Conservation (phyloP, 2,888 invertebrate genomes). For the Ormyrus rosae region DNA sequence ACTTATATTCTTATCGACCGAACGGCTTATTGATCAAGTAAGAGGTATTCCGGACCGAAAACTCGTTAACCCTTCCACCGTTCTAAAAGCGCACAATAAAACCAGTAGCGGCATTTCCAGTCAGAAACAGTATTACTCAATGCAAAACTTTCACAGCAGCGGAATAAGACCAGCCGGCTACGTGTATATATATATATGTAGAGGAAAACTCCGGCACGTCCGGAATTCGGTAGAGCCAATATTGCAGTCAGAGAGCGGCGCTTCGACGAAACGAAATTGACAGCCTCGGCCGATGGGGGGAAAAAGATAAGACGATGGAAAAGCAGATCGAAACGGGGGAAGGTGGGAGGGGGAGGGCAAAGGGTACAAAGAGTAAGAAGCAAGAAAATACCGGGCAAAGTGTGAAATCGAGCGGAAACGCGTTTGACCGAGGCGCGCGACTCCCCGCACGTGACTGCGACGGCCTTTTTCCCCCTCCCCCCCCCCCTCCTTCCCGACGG, state of each 20-base stretch:
- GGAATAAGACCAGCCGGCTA: neutral
- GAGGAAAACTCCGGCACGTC: slow-evolving; percentile 21
- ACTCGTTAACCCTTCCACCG: no score
- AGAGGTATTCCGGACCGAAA: no score
- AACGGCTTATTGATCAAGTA: no score
- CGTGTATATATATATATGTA: neutral
- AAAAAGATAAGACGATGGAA: slow-evolving; percentile 37
- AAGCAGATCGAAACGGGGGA: slow-evolving; percentile 15
- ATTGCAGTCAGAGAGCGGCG: slow-evolving; percentile 3
- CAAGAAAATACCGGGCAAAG: slow-evolving; percentile 35
- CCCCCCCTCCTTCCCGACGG: neutral
- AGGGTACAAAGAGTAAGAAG: slow-evolving; percentile 25
- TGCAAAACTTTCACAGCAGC: neutral
- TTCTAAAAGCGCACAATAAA: neutral
- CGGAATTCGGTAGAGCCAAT: slow-evolving; percentile 20
- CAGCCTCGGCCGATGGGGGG: slow-evolving; percentile 23
- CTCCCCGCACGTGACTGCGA: neutral
- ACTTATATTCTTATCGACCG: no score
- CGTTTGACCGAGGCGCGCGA: slow-evolving; percentile 26
- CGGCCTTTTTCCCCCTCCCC: neutral
- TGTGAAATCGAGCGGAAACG: slow-evolving; percentile 50
- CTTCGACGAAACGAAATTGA: slow-evolving; percentile 46
- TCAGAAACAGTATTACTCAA: neutral
- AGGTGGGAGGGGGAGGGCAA: neutral
- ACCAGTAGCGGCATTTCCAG: neutral